Conservation (phyloP, 2,797 vertebrate genomes). For the Mustela erminea region DNA sequence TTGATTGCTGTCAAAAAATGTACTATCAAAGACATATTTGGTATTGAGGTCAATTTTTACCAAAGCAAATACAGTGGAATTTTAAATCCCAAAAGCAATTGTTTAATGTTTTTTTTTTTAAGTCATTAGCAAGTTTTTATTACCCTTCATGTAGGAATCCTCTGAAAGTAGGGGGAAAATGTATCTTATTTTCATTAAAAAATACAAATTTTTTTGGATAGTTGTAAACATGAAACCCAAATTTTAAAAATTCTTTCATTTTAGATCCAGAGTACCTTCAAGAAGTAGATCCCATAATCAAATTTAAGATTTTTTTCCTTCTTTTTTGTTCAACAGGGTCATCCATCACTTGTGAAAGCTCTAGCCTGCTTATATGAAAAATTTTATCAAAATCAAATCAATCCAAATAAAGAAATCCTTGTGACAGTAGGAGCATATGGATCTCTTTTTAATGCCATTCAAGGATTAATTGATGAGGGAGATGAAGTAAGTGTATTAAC, state of each 20-base stretch:
- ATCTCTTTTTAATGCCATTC: slow-evolving; percentile 94
- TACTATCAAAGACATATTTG: neutral
- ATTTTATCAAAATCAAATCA: slow-evolving; percentile 90
- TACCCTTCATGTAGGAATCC: neutral
- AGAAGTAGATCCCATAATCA: neutral
- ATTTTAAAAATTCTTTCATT: neutral
- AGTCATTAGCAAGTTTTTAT: neutral
- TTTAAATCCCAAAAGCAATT: neutral
- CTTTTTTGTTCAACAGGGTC: slow-evolving; percentile 90
- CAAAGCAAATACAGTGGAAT: slow-evolving; percentile 32
- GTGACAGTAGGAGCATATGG: slow-evolving; percentile 97
- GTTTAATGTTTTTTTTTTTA: slow-evolving; percentile 10
- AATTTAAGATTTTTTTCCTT: slow-evolving; percentile 55
- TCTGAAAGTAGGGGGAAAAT: neutral
- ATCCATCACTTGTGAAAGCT: slow-evolving; percentile 94
- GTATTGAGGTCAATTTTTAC: neutral
- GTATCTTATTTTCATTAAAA: neutral
- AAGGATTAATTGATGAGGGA: slow-evolving; percentile 94
- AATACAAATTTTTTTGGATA: neutral
- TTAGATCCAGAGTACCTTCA: neutral
- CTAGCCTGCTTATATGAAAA: slow-evolving; percentile 94
- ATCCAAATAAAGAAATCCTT: slow-evolving; percentile 94
- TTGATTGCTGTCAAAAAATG: neutral
- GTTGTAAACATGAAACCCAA: slow-evolving; percentile 11
- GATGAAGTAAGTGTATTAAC: slow-evolving; percentile 92